Evolutionary conservation across 2,797 vertebrate genomes (phyloP).

Genomic region (Capromys pilorides): DNA sequence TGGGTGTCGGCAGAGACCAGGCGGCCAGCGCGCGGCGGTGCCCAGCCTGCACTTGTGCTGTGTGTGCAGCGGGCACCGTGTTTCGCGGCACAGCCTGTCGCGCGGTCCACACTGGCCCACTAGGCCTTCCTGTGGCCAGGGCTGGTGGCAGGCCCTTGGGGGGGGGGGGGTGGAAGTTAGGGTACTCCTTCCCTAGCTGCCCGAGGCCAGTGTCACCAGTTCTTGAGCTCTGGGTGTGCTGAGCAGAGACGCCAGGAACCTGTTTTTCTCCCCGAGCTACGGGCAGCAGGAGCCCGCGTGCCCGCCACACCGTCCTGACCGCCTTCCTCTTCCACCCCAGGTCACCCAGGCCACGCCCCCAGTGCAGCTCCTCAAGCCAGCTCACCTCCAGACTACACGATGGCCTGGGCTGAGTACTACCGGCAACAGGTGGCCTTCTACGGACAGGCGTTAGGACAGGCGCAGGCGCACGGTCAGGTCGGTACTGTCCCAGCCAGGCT

Average conservation of each 20-base stretch:
- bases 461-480: slow-evolving; percentile 94
- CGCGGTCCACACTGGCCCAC: neutral
- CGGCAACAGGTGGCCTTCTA: slow-evolving; percentile 97
- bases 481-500: slow-evolving; percentile 44
- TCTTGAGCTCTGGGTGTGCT: neutral
- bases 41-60: neutral
- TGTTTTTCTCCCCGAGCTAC: neutral
- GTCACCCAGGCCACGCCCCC: slow-evolving; percentile 94
- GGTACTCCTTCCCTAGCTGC: neutral
- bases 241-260: neutral
- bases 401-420: slow-evolving; percentile 98
- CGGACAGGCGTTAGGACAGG: slow-evolving; percentile 94
- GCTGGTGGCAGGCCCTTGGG: no score
- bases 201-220: neutral
- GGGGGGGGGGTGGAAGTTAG: fast-evolving
- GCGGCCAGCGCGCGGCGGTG: neutral
- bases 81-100: no score
- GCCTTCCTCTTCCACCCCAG: slow-evolving; percentile 80
- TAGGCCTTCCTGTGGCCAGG: neutral
- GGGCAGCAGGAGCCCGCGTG: neutral
- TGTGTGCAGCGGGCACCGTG: no score
- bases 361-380: slow-evolving; percentile 93
- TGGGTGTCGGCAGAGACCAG: fast-evolving
- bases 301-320: neutral
- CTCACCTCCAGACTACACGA: slow-evolving; percentile 95